Conservation (phyloP, 2,888 invertebrate genomes). For the Ectemnius cavifrons region DNA sequence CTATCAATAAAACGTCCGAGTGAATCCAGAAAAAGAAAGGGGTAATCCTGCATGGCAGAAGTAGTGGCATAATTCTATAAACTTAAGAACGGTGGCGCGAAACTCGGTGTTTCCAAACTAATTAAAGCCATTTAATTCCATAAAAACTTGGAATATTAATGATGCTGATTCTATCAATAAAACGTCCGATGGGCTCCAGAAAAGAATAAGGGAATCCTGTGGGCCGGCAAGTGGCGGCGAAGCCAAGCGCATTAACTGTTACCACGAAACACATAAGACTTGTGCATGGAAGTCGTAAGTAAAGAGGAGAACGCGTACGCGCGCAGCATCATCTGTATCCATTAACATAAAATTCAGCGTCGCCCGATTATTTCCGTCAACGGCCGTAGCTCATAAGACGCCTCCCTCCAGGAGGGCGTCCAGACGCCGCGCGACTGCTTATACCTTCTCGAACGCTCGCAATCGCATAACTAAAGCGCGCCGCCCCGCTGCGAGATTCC, state of each 20-base stretch:
- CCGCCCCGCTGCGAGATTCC: slow-evolving; percentile 25
- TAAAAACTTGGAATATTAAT: too few species aligned
- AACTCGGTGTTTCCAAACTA: too few species aligned
- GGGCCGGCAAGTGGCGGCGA: neutral
- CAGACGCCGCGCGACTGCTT: neutral
- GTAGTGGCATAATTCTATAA: neutral
- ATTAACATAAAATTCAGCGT: slow-evolving; percentile 23
- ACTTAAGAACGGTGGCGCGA: too few species aligned
- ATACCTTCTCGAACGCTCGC: slow-evolving; percentile 5
- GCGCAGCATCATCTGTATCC: slow-evolving; percentile 5
- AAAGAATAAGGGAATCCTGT: neutral
- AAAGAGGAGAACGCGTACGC: slow-evolving; percentile 16
- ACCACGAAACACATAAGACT: neutral
- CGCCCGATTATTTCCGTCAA: slow-evolving; percentile 29
- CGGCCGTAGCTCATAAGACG: slow-evolving; percentile 10
- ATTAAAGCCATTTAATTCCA: too few species aligned
- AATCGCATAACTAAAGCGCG: slow-evolving; percentile 29
- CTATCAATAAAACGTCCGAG: too few species aligned
- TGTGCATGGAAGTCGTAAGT: slow-evolving; percentile 5
- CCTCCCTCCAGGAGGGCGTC: slow-evolving; percentile 22
- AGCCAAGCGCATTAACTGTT: neutral
- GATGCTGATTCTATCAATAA: too few species aligned
- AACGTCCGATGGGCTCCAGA: too few species aligned
- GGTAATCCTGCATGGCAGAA: neutral
- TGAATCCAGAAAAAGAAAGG: too few species aligned